phyloP scores from a whole-genome alignment of 2,113 vertebrate genomes.

The Chlorodrepanis virens region DNA sequence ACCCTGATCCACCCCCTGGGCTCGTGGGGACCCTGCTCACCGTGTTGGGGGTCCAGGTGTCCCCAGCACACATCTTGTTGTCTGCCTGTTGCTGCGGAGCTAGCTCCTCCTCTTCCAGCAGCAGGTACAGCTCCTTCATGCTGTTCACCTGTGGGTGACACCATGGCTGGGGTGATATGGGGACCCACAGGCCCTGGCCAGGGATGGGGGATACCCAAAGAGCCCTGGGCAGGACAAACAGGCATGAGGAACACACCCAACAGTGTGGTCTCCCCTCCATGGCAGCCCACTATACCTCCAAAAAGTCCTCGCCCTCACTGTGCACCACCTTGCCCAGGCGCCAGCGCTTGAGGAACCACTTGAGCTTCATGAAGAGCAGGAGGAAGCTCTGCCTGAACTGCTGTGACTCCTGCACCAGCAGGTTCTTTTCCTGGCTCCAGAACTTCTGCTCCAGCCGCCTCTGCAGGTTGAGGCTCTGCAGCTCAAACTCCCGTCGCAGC shows the following conservation, averaged over 20 bases:
- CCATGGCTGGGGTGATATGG: background rate
- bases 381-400: constrained; percentile 94
- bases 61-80: constrained; percentile 78
- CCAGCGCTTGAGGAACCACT: constrained; percentile 97
- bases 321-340: constrained; percentile 88
- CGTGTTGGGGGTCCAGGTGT: constrained; percentile 80
- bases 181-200: background rate
- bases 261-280: rapidly evolving
- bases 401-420: constrained; percentile 92
- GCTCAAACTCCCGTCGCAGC: constrained; percentile 89
- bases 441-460: constrained; percentile 92
- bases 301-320: constrained; percentile 83
- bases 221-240: background rate
- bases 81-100: constrained; percentile 81
- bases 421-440: constrained; percentile 93
- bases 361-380: constrained; percentile 94
- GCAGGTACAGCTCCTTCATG: constrained; percentile 91
- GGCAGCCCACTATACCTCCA: constrained; percentile 80
- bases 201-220: background rate
- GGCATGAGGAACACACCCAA: background rate
- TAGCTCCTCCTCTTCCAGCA: constrained; percentile 90
- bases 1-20: background rate
- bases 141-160: constrained; percentile 84
- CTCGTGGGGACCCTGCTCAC: constrained; percentile 1
- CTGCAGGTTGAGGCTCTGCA: constrained; percentile 93